A percentile compares a stretch with the other conserved stretches of the same genome.
Evolutionary conservation across 2,888 invertebrate species (phyloP).

Genomic region (Meloe dianella): DNA sequence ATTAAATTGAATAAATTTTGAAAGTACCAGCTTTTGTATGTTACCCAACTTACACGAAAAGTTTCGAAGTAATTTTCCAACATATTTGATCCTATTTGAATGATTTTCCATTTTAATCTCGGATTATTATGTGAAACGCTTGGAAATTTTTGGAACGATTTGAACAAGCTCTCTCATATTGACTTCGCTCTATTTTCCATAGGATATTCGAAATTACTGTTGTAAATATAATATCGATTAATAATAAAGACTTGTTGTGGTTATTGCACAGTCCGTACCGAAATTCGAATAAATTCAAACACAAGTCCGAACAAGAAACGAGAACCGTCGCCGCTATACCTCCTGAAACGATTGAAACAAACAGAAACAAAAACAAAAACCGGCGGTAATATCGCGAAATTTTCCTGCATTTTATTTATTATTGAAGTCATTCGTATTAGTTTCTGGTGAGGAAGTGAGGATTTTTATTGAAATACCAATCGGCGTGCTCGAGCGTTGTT

Average conservation of each 20-base stretch:
- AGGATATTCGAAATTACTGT: neutral
- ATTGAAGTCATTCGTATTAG: too few relatives aligned
- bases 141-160: neutral
- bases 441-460: too few relatives aligned
- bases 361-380: neutral
- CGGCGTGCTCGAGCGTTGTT: too few relatives aligned
- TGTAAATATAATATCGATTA: neutral
- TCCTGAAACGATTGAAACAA: neutral
- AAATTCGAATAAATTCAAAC: constrained; percentile 1
- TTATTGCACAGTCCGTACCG: neutral
- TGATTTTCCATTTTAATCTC: neutral
- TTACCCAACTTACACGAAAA: neutral
- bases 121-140: neutral
- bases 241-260: neutral
- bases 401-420: neutral
- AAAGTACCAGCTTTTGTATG: neutral
- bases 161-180: neutral
- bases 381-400: neutral
- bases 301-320: neutral
- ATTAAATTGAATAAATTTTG: neutral
- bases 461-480: too few relatives aligned
- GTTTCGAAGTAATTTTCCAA: neutral
- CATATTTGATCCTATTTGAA: neutral
- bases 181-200: neutral
- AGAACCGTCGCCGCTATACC: neutral